These are phyloP conservation scores for Incurvaria masculella DNA, from an alignment of 2,888 invertebrate genomes.

Conservation along the genomic window DNA sequence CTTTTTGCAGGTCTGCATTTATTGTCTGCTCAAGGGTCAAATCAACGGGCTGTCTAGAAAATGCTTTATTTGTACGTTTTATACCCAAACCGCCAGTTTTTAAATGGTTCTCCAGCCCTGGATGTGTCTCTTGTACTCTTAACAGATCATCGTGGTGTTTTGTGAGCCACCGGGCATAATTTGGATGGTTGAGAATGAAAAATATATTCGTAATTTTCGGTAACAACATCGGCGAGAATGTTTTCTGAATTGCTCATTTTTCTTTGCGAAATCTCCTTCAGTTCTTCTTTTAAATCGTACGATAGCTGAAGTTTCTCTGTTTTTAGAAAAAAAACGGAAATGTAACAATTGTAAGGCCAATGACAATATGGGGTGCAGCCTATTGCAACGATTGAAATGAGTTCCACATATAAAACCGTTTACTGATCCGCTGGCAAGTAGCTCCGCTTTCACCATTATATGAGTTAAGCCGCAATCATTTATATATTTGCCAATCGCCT, in stretches of 20 bases:
- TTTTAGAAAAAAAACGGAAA: too few species aligned
- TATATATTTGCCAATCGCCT: constrained; percentile 18
- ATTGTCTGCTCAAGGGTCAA: constrained; percentile 25
- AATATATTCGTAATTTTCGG: too few species aligned
- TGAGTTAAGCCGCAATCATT: constrained; percentile 14
- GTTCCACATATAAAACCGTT: constrained; percentile 16
- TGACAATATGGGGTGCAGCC: constrained; percentile 15
- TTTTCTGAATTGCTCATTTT: constrained; percentile 7
- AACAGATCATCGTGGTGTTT: too few species aligned
- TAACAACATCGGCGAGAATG: constrained; percentile 9
- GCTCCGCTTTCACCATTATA: too few species aligned
- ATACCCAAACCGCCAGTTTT: constrained; percentile 22
- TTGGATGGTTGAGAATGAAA: too few species aligned
- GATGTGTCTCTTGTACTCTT: too few species aligned
- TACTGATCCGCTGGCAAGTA: constrained; percentile 17
- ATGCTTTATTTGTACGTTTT: constrained; percentile 22
- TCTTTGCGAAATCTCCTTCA: constrained; percentile 8
- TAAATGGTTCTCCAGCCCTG: constrained; percentile 13
- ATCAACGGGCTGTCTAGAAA: constrained; percentile 24
- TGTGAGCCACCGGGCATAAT: too few species aligned
- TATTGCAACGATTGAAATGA: constrained; percentile 14
- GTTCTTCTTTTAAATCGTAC: constrained; percentile 14
- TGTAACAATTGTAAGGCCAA: constrained; percentile 18
- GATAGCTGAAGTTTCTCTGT: too few species aligned
- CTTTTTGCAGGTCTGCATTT: constrained; percentile 21